These are phyloP conservation scores for Peromyscus leucopus DNA, from an alignment of 2,113 vertebrate species.

Conservation along the genomic window DNA sequence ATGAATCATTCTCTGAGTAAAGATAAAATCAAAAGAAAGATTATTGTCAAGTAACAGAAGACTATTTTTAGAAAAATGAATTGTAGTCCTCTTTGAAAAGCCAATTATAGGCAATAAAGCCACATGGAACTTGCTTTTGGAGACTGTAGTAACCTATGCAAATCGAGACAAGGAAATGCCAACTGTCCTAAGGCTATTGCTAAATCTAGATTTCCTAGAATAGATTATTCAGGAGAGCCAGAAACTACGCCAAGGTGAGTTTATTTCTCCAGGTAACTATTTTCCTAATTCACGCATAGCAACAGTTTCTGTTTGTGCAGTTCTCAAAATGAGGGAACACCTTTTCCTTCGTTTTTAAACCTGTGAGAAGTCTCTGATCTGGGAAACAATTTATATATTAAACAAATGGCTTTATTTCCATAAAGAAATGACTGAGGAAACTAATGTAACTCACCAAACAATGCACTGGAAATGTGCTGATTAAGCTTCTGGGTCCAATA, in stretches of 20 bases:
- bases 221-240: not conserved
- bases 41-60: not conserved
- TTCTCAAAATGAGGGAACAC: not conserved
- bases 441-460: not conserved
- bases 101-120: constrained; percentile 7
- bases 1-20: not conserved
- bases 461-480: not conserved
- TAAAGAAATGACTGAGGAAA: constrained; percentile 35
- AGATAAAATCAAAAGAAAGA: not conserved
- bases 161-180: not conserved
- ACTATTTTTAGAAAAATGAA: constrained; percentile 40
- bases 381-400: constrained; percentile 15
- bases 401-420: constrained; percentile 43
- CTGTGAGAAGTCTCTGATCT: not conserved
- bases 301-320: not conserved
- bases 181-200: not conserved
- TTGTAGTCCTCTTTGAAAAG: constrained; percentile 7
- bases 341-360: not conserved
- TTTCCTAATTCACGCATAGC: constrained; percentile 15
- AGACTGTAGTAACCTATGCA: not conserved
- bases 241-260: constrained; percentile 16
- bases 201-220: constrained; percentile 48
- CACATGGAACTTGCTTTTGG: not conserved
- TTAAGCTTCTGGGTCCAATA: not conserved
- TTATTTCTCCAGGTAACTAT: constrained; percentile 36